Percentiles rank a stretch among this genome's conserved stretches.
These are phyloP conservation scores for Xiphophorus birchmanni DNA, from an alignment of 2,797 vertebrate genomes.

Conservation along the genomic window DNA sequence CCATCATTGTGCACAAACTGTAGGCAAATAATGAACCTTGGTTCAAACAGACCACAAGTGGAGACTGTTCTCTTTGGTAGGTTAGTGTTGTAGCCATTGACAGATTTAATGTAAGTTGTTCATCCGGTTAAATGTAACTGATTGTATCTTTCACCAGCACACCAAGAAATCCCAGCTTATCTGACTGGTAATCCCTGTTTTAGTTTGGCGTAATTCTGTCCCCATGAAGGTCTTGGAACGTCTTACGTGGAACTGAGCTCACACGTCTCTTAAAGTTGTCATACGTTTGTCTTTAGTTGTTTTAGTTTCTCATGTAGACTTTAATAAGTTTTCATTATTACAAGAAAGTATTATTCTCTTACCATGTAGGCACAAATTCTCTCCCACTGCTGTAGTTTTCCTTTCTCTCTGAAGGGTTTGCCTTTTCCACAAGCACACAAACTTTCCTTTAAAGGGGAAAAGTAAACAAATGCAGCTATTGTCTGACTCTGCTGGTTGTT, in stretches of 20 bases:
- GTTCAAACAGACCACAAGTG: constrained; percentile 19
- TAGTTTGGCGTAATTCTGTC: background rate
- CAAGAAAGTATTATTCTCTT: constrained; percentile 18
- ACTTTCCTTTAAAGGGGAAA: constrained; percentile 9
- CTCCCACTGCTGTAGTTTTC: constrained; percentile 12
- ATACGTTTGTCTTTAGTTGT: constrained; percentile 27
- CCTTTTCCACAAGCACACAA: constrained; percentile 15
- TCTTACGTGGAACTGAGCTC: background rate
- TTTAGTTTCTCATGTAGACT: constrained; percentile 35
- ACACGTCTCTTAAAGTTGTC: constrained; percentile 14
- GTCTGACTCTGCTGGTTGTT: constrained; percentile 24
- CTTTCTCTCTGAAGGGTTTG: constrained; percentile 9
- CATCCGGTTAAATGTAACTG: background rate
- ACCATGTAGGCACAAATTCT: background rate
- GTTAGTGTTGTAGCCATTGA: constrained; percentile 9
- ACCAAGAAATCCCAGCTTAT: background rate
- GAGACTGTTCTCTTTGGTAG: constrained; percentile 27
- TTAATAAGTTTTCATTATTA: constrained; percentile 21
- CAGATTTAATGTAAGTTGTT: constrained; percentile 8
- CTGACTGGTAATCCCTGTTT: background rate
- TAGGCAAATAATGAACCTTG: constrained; percentile 33
- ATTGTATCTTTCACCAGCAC: constrained; percentile 7
- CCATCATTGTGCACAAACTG: constrained; percentile 19
- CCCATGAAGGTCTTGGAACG: background rate
- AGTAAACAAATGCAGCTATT: constrained; percentile 30